phyloP scores from a whole-genome alignment of 2,113 vertebrate species.

The Catagonus wagneri region DNA sequence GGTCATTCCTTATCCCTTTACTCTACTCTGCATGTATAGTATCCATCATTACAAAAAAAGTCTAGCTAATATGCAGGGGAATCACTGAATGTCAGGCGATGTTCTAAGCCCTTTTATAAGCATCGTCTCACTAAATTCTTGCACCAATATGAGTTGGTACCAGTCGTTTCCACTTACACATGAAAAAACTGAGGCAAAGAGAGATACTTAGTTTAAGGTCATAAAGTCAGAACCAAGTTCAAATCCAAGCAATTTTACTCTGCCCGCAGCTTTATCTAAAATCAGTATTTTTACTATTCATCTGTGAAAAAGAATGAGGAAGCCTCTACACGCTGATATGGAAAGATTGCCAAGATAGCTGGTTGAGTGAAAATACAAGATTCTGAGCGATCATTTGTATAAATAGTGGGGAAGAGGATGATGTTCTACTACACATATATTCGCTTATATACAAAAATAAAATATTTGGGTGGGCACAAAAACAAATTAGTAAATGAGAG shows the following conservation, averaged over 20 bases:
- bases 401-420: not conserved
- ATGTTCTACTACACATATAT: not conserved
- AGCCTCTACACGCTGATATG: not conserved
- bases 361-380: not conserved
- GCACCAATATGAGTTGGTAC: not conserved
- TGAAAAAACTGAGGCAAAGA: not conserved
- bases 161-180: not conserved
- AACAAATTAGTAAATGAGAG: not conserved
- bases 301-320: not conserved
- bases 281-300: conserved; percentile 22
- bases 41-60: not conserved
- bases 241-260: not conserved
- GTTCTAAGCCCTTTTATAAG: not conserved
- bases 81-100: not conserved
- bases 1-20: not conserved
- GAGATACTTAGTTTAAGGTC: not conserved
- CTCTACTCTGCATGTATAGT: not conserved
- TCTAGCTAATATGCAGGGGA: not conserved
- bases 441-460: not conserved
- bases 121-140: conserved; percentile 8
- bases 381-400: not conserved
- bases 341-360: not conserved
- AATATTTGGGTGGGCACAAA: not conserved
- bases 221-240: not conserved
- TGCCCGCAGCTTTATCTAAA: not conserved